These are phyloP conservation scores for Phallusia fumigata DNA, from an alignment of 23 tunicate species.

Conservation along the genomic window DNA sequence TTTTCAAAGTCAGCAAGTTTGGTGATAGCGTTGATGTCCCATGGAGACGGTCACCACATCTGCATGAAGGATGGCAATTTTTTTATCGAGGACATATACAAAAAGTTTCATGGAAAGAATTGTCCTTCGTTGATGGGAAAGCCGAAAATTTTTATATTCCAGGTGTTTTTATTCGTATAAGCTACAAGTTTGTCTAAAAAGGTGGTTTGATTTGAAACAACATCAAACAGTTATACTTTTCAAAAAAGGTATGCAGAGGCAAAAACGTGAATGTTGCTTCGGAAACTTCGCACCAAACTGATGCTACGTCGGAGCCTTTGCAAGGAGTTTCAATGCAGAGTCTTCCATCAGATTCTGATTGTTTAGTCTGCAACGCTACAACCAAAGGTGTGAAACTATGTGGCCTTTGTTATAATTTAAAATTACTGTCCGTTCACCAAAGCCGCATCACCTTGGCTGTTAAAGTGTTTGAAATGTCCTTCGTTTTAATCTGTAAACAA, in stretches of 20 bases:
- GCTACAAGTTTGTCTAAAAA: background rate
- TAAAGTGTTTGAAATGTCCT: too few relatives aligned
- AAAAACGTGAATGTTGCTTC: background rate
- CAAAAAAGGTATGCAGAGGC: background rate
- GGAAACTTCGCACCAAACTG: too few relatives aligned
- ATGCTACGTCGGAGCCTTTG: background rate
- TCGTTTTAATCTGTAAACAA: too few relatives aligned
- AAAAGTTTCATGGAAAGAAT: background rate
- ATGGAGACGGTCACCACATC: background rate
- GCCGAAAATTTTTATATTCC: background rate
- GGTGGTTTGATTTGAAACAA: background rate
- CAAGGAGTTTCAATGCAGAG: background rate
- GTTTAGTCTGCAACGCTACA: background rate
- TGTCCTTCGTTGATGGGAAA: background rate
- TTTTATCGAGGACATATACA: background rate
- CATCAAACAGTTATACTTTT: background rate
- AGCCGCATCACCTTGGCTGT: too few relatives aligned
- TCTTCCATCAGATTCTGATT: background rate
- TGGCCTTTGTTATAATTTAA: too few relatives aligned
- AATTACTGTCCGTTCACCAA: too few relatives aligned
- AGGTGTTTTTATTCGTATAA: background rate
- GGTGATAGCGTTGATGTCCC: background rate
- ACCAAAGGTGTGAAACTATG: background rate
- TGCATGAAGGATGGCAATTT: background rate
- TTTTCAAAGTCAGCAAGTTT: background rate